Conservation (phyloP, 2,113 vertebrate species). For the Pelodiscus sinensis region DNA sequence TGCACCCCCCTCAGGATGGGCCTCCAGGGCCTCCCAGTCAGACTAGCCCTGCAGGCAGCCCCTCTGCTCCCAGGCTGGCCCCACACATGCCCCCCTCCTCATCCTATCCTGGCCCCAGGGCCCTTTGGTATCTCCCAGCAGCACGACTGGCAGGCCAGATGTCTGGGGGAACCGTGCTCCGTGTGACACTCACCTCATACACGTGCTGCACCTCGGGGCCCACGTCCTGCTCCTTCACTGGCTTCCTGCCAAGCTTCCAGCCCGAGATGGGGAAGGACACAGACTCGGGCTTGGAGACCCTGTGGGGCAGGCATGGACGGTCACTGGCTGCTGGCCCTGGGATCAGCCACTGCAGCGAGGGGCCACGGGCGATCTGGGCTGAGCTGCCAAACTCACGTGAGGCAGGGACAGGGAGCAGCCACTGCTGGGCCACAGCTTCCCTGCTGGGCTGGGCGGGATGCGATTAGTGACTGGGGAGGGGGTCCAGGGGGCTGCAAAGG, state of each 20-base stretch:
- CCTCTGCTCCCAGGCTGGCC: not conserved
- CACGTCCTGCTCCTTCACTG: constrained; percentile 80
- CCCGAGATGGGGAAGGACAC: constrained; percentile 84
- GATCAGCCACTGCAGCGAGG: not conserved
- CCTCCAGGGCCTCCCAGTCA: not conserved
- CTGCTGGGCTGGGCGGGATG: not conserved
- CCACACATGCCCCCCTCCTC: not conserved
- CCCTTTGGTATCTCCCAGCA: not conserved
- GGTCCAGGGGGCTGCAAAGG: not conserved
- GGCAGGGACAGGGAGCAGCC: not conserved
- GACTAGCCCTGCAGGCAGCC: not conserved
- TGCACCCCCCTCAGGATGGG: not conserved
- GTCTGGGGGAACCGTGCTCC: not conserved
- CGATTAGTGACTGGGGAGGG: not conserved
- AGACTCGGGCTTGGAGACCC: constrained; percentile 89
- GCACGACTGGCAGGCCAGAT: not conserved
- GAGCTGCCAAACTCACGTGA: not conserved
- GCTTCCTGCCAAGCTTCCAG: constrained; percentile 81
- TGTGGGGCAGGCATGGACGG: constrained; percentile 14
- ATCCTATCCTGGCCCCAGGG: not conserved
- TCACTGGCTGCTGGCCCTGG: not conserved
- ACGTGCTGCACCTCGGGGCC: constrained; percentile 89
- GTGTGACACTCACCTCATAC: constrained; percentile 83
- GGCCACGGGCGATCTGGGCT: not conserved
- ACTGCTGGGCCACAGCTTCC: not conserved